Percentiles rank a stretch among this genome's conserved stretches.
Conservation (phyloP, 2,113 vertebrate genomes). For the Sylvicapra grimmia region DNA sequence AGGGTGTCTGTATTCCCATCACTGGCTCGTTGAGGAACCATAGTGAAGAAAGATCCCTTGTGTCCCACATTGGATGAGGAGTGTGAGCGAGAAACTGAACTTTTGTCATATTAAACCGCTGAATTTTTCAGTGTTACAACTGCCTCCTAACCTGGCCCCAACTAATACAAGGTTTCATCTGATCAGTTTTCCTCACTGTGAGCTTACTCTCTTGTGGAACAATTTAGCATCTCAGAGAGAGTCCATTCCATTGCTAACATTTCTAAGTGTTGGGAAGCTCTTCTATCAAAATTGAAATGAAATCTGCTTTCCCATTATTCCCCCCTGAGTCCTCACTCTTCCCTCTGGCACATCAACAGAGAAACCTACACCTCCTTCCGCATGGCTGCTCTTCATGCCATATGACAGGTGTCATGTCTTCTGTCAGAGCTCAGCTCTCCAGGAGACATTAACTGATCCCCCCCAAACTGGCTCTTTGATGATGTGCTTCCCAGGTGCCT, state of each 20-base stretch:
- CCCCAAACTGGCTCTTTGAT: constrained; percentile 20
- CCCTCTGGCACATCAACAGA: not conserved
- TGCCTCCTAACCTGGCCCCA: not conserved
- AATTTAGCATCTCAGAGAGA: not conserved
- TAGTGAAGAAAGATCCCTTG: not conserved
- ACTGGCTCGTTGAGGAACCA: not conserved
- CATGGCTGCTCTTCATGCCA: not conserved
- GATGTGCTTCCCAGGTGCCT: constrained; percentile 22
- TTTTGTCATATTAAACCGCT: not conserved
- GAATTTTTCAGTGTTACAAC: not conserved
- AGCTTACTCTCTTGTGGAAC: not conserved
- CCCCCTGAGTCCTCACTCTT: not conserved
- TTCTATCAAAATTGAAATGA: not conserved
- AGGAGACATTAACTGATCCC: constrained; percentile 11
- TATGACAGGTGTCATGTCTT: not conserved
- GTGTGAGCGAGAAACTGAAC: not conserved
- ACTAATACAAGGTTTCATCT: not conserved
- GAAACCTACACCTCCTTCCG: not conserved
- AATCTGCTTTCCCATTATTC: not conserved
- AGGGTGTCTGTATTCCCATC: not conserved
- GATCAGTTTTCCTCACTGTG: not conserved
- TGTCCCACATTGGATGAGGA: not conserved
- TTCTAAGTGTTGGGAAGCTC: not conserved
- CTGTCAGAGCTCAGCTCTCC: not conserved
- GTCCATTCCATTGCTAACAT: not conserved